Evolutionary conservation across 2,113 vertebrate species (phyloP).

Genomic region (Takifugu bimaculatus): DNA sequence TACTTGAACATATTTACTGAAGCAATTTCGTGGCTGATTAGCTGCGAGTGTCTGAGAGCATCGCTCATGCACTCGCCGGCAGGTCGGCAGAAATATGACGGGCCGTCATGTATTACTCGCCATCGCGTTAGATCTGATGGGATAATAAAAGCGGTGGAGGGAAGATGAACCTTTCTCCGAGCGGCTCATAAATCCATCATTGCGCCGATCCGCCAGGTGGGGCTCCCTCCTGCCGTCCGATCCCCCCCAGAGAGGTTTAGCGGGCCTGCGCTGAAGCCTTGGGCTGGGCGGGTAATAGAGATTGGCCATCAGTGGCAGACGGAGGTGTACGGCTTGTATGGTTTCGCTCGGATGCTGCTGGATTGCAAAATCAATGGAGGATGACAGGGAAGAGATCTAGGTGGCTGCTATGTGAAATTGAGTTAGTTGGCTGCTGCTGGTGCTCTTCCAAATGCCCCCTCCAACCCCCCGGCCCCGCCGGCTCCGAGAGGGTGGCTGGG

Average conservation of each 20-base stretch:
- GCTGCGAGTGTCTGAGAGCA: conserved; percentile 47
- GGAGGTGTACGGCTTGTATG: conserved; percentile 54
- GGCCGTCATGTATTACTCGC: conserved; percentile 57
- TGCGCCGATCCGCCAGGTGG: conserved; percentile 29
- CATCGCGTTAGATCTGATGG: conserved; percentile 56
- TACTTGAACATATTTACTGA: conserved; percentile 61
- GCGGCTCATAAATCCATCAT: conserved; percentile 64
- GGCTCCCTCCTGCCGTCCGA: conserved; percentile 23
- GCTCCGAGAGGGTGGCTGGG: conserved; percentile 43
- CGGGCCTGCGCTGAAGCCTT: conserved; percentile 40
- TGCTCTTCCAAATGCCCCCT: no score
- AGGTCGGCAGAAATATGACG: conserved; percentile 50
- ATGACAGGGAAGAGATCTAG: conserved; percentile 65
- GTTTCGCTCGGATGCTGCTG: conserved; percentile 57
- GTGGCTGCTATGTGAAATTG: conserved; percentile 24
- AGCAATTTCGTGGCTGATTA: conserved; percentile 67
- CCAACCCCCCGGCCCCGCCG: conserved; percentile 7
- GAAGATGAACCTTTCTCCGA: conserved; percentile 54
- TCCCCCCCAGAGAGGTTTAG: conserved; percentile 36
- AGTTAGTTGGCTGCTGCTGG: no score
- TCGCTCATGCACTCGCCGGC: conserved; percentile 43
- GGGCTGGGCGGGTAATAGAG: conserved; percentile 58
- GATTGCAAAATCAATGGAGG: conserved; percentile 75
- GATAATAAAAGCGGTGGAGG: conserved; percentile 60
- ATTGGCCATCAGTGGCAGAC: conserved; percentile 57